phyloP scores from a whole-genome alignment of 2,113 vertebrate genomes.

The Silurus asotus region DNA sequence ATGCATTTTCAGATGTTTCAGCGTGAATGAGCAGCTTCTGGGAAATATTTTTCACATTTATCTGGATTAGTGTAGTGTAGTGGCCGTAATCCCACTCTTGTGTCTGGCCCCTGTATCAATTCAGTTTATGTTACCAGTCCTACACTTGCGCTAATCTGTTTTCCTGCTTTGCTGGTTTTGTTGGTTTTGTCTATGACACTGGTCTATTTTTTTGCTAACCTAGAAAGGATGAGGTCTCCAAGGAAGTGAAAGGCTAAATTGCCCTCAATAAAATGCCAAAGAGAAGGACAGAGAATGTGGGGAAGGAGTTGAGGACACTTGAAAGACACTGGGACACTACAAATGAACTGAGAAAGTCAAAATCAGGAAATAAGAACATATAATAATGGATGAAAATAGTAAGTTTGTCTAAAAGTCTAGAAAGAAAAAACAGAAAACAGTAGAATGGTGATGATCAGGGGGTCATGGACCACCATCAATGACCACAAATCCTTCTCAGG shows the following conservation, averaged over 20 bases:
- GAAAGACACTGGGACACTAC: not conserved
- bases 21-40: too few species aligned
- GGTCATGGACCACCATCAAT: not conserved
- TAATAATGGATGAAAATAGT: not conserved
- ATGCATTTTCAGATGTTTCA: too few species aligned
- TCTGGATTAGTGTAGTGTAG: not conserved
- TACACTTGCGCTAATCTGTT: not conserved
- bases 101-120: not conserved
- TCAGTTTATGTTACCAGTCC: not conserved
- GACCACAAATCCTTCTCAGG: not conserved
- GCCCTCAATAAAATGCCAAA: not conserved
- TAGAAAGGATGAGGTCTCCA: not conserved
- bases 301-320: not conserved
- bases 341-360: not conserved
- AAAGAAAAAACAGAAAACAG: not conserved
- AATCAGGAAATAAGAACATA: not conserved
- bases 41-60: too few species aligned
- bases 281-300: not conserved
- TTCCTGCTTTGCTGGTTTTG: not conserved
- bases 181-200: not conserved
- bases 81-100: not conserved
- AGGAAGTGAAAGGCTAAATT: not conserved
- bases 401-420: not conserved
- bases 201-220: not conserved
- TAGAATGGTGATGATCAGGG: not conserved